Evolutionary conservation across 2,113 vertebrate species (phyloP), one percentile per base, ranked within the genome.

Genomic region (Ramphastos sulfuratus): DNA sequence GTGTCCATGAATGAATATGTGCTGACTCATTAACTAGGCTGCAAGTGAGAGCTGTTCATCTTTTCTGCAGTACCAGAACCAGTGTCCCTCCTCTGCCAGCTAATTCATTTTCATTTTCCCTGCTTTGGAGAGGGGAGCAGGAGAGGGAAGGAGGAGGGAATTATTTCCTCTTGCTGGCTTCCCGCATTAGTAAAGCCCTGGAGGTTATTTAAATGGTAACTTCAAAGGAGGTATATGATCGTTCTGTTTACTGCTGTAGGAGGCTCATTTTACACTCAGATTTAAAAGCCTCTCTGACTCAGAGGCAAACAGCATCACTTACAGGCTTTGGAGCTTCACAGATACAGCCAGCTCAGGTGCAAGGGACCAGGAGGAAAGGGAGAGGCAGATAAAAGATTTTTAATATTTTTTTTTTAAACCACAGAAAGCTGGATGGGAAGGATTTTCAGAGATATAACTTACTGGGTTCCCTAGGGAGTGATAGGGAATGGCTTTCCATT

Each of bases 181-280:
- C 91, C 92, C 2, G 35, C 77, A 96, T 94, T 93, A 91, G 74
- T 37, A 86, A 90, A 89, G 87, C 96, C 96, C 95, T 94, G 66
- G 92, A 92, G 95, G 95, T 95, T 95, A 95, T 97, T 97, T 94
- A 95, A 96, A 96, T 82, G 82, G 89, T 52, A 95, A 94, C 94
- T 96, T 97, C 97, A 97, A 97, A 97, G 94, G 89, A 94, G 75
- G 92, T 72, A 52, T 75, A 65, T 61, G 91, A 95, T 92, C 42
- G 0, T 65, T 85, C 90, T 94, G 79, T 93, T 93, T 92, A 85
- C 70, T 86, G 93, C 95, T 85, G 92, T 73, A 92, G 90, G 85
- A 96, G 80, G 64, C 83, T 94, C 95, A 94, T 94, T 96, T 94
- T 95, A 88, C 71, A 94, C 94, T 69, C 89, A 72, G 83, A 95